Conservation (phyloP, 1,140 invertebrate species). For the Drosophila sturtevanti region DNA sequence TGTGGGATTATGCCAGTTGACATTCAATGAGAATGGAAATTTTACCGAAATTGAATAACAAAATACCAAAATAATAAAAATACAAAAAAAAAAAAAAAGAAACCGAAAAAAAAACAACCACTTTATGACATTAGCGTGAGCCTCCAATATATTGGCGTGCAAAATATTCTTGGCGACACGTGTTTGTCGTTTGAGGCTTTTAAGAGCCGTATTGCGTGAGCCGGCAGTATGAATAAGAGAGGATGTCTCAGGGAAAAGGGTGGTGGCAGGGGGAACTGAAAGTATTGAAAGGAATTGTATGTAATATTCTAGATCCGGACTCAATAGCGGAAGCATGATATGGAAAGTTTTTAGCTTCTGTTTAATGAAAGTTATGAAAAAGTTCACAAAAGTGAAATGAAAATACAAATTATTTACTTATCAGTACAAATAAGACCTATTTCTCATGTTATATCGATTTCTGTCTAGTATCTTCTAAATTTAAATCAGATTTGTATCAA, state of each 20-base stretch:
- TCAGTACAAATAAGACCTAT: background rate
- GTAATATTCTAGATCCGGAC: background rate
- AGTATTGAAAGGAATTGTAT: background rate
- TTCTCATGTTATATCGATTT: background rate
- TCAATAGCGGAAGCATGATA: background rate
- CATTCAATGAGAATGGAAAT: conserved; percentile 40
- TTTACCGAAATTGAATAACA: conserved; percentile 15
- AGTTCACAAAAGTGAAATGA: background rate
- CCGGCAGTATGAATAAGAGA: conserved; percentile 12
- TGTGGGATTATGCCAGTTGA: conserved; percentile 42
- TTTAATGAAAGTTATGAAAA: background rate
- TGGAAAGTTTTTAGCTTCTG: background rate
- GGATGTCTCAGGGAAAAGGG: no score
- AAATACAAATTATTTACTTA: background rate
- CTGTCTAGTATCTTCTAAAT: background rate
- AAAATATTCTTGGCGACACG: conserved; percentile 33
- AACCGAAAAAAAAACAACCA: conserved; percentile 33
- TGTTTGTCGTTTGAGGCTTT: conserved; percentile 45
- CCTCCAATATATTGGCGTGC: conserved; percentile 32
- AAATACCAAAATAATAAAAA: background rate
- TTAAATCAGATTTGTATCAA: no score
- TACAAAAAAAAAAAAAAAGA: background rate
- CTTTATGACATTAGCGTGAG: conserved; percentile 44
- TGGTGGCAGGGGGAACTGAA: background rate
- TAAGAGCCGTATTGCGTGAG: conserved; percentile 32